These are phyloP conservation scores for Sebastes trivittatus DNA, from an alignment of 2,797 vertebrate genomes.

Conservation along the genomic window DNA sequence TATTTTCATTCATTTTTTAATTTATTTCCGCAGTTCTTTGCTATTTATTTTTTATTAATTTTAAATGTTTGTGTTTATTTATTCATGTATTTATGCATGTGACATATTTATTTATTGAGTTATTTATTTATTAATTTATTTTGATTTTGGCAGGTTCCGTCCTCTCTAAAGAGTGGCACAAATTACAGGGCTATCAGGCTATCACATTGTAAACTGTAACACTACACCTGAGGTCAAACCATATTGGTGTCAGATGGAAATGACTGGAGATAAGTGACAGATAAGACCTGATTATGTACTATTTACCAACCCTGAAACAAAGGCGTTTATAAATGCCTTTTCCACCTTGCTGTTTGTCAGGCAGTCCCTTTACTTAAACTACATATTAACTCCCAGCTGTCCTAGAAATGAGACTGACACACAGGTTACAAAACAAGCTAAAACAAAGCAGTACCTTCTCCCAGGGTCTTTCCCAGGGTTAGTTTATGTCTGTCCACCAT, in stretches of 20 bases:
- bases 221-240: not conserved
- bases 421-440: not conserved
- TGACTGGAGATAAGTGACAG: not conserved
- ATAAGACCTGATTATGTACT: not conserved
- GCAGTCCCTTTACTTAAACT: not conserved
- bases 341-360: slow-evolving; percentile 1
- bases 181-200: not conserved
- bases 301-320: not conserved
- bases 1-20: no score
- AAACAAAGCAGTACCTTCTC: slow-evolving; percentile 83
- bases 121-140: no score
- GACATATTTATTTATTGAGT: no score
- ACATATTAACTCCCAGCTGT: not conserved
- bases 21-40: no score
- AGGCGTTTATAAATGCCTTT: not conserved
- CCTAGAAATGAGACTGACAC: not conserved
- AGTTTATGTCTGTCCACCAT: slow-evolving; percentile 93
- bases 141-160: no score
- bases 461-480: slow-evolving; percentile 92
- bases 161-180: not conserved
- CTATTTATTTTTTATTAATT: no score
- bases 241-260: not conserved
- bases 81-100: no score
- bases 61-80: no score
- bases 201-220: not conserved